These are phyloP conservation scores for Ahaetulla prasina DNA, from an alignment of 2,113 vertebrate species.

Conservation along the genomic window DNA sequence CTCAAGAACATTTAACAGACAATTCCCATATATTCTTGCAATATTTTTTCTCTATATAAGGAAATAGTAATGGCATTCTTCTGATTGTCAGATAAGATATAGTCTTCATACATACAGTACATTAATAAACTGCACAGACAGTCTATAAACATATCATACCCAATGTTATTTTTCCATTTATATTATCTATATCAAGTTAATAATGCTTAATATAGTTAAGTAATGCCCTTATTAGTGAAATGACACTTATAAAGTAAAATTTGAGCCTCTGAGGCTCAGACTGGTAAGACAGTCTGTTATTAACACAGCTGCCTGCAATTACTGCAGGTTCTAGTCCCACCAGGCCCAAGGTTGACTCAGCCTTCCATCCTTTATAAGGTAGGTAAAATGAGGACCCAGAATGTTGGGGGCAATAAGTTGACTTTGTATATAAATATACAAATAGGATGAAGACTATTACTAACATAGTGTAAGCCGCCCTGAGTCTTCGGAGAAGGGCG, in stretches of 20 bases:
- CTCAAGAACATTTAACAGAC: background rate
- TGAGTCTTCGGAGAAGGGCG: no score
- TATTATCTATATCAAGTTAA: background rate
- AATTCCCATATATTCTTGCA: background rate
- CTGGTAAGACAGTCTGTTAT: no score
- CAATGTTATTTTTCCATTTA: background rate
- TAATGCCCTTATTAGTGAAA: background rate
- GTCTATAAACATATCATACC: background rate
- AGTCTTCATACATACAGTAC: background rate
- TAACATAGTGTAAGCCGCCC: no score
- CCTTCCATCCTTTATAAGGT: no score
- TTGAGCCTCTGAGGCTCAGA: no score
- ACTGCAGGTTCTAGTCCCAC: no score
- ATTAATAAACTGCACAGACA: background rate
- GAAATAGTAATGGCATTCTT: background rate
- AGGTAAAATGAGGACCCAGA: no score
- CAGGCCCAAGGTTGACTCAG: no score
- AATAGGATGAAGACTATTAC: no score
- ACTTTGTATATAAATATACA: no score
- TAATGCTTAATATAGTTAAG: background rate
- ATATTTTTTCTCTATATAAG: background rate
- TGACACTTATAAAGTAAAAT: conserved; percentile 4
- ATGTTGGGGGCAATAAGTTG: no score
- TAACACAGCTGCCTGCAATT: no score
- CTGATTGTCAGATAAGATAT: background rate